Base-by-base conservation (phyloP, 2,113 vertebrate species). In the cat (Felis catus) region DNA sequence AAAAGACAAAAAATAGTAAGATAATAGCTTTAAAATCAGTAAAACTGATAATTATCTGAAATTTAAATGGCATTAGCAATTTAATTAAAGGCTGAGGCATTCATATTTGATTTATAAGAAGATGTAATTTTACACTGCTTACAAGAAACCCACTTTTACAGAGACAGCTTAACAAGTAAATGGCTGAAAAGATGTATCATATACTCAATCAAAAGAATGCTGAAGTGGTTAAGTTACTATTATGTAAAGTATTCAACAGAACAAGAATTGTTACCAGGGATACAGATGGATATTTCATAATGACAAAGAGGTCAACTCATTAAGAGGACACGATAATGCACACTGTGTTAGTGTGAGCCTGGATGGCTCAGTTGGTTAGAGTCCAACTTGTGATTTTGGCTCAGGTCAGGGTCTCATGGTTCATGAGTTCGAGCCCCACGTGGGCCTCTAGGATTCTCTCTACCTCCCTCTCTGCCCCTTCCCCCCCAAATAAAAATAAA, bases 201-300 rank as follows among this genome's bases (percentile, higher is more conserved):
- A 25, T 33, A 31, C 4, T 70, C 25, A 61, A 71, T 88, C 31
- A 88, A 84, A 85, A 74, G 55, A 68, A 66, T 58, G 63, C 27
- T 55, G 10, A 27, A 39, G 1, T 12, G 4, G 8, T 31, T n/a
- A 88, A 87, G 14, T 48, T 87, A 87, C 55, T 66, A 85, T 19
- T 73, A 15, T 27, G 53, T 27, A 66, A 70, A 65, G 23, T 23
- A 7, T 14, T 73, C 21, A 87, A 66, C 31, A 66, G 76, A 81
- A 81, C 1, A 93, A 94, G 16, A 66, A 85, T 80, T 29, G 33
- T 4, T 39, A 93, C n/a, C 16, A 33, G 25, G 3, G 27, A 53
- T 71, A 96, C 55, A 82, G n/a, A 78, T n/a, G 45, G n/a, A 10
- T 14, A 95, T 76, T 96, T 86, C 23, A 86, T 78, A 81, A 81